Conservation (phyloP, 2,888 invertebrate genomes). For the Pyrgus malvae region DNA sequence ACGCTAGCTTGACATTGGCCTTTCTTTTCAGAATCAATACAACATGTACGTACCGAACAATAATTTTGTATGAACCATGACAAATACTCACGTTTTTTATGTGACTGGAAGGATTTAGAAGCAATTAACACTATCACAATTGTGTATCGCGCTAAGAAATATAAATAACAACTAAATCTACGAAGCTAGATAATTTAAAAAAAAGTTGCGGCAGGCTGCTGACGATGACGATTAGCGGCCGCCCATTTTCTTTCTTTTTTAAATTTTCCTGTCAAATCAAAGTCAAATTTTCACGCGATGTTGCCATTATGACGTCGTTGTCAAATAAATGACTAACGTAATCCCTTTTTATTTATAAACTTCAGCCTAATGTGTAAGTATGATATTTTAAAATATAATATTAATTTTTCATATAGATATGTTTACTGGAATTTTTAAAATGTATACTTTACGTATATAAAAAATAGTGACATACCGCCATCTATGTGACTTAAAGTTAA, state of each 20-base stretch:
- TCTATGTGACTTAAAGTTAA: too few relatives aligned
- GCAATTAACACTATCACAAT: slow-evolving; percentile 51
- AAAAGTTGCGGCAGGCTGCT: slow-evolving; percentile 45
- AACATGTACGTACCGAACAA: slow-evolving; percentile 43
- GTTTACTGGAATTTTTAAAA: too few relatives aligned
- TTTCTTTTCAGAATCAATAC: slow-evolving; percentile 68
- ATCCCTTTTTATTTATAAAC: too few relatives aligned
- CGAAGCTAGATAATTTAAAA: slow-evolving; percentile 49
- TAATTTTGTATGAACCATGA: slow-evolving; percentile 39
- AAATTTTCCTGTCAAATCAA: slow-evolving; percentile 27
- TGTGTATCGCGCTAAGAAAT: slow-evolving; percentile 37
- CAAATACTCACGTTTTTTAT: slow-evolving; percentile 53
- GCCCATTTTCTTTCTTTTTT: slow-evolving; percentile 64
- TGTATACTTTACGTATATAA: too few relatives aligned
- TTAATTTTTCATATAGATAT: too few relatives aligned
- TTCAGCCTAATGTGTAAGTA: background rate
- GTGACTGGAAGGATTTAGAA: slow-evolving; percentile 46
- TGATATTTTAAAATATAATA: background rate
- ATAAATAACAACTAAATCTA: slow-evolving; percentile 38
- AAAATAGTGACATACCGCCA: too few relatives aligned
- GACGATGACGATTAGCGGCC: slow-evolving; percentile 48
- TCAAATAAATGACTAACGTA: slow-evolving; percentile 6
- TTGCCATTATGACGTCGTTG: too few relatives aligned
- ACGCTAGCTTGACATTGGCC: slow-evolving; percentile 73
- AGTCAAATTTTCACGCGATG: slow-evolving; percentile 31